Base-by-base conservation (phyloP, 2,797 vertebrate species). In the Capromys pilorides region DNA sequence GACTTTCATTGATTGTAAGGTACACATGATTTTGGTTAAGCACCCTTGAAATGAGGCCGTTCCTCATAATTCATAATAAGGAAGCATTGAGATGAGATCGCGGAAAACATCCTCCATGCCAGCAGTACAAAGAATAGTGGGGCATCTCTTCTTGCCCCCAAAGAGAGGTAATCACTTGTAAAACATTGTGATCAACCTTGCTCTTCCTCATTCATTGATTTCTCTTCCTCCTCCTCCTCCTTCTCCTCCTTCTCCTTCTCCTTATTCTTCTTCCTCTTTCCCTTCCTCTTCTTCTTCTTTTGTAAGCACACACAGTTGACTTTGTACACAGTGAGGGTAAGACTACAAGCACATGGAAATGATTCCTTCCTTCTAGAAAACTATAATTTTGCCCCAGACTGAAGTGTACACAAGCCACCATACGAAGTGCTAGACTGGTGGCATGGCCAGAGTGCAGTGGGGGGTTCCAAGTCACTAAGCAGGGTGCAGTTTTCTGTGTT, bases 321-420 rank as follows among this genome's bases (percentile, higher is more conserved):
- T 95, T 73, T 33, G 7, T 28, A 51, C 19, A 31, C 59, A 31
- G 45, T 2, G 28, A 64, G 28, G 61, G 80, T 61, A 54, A 78
- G 36, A 80, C 57, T 5, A 26, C 84, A 75, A 54, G 86, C 71
- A 64, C 33, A 12, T 94, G 85, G 83, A 95, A 94, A 93, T 9
- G 82, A 33, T 83, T 51, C 39, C 73, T 92, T 88, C 86, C 83
- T 92, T 90, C 64, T 33, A 67, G 87, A 91, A 94, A 95, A 85
- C 93, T 97, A 57, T 96, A 96, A 97, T 97, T 97, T 96, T 86
- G 93, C 77, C 92, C 90, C 91, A 97, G 95, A 94, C 88, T 36
- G 94, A 96, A 97, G 93, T 96, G 82, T 61, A 28, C 93, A 93
- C 90, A 96, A 88, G 94, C 95, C 93, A 95, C 88, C 61, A 77